These are phyloP conservation scores for Limulus polyphemus DNA, from an alignment of 2,888 invertebrate genomes.

Conservation along the genomic window DNA sequence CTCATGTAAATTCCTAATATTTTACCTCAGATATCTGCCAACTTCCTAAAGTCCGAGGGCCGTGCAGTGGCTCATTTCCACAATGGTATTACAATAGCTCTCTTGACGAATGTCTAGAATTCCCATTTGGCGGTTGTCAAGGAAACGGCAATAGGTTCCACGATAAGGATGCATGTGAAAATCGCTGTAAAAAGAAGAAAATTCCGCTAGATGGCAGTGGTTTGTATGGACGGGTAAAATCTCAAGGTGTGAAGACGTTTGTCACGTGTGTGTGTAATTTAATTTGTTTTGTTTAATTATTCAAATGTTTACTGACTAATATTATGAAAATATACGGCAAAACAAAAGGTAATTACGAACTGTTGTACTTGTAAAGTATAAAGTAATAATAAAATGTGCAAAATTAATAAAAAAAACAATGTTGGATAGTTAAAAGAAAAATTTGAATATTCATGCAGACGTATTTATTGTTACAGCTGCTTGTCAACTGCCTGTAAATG, in stretches of 20 bases:
- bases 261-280: too few relatives aligned
- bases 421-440: too few relatives aligned
- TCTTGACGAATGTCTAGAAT: slow-evolving; percentile 61
- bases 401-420: too few relatives aligned
- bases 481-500: slow-evolving; percentile 52
- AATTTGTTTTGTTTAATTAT: too few relatives aligned
- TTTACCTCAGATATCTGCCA: slow-evolving; percentile 51
- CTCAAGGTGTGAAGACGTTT: too few relatives aligned
- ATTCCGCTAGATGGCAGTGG: not conserved
- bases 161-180: slow-evolving; percentile 53
- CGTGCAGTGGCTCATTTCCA: slow-evolving; percentile 43
- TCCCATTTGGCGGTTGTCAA: slow-evolving; percentile 66
- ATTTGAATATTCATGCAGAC: too few relatives aligned
- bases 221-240: not conserved
- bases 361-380: too few relatives aligned
- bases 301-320: too few relatives aligned
- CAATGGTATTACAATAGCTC: slow-evolving; percentile 58
- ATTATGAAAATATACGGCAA: too few relatives aligned
- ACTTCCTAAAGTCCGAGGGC: slow-evolving; percentile 51
- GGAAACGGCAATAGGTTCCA: slow-evolving; percentile 70
- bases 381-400: too few relatives aligned
- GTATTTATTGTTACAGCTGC: slow-evolving; percentile 30
- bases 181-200: slow-evolving; percentile 43
- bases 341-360: too few relatives aligned
- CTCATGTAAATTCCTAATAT: not conserved